These are phyloP conservation scores for Xestoiulus laeticollis DNA, from an alignment of 2,888 invertebrate genomes.

Conservation along the genomic window DNA sequence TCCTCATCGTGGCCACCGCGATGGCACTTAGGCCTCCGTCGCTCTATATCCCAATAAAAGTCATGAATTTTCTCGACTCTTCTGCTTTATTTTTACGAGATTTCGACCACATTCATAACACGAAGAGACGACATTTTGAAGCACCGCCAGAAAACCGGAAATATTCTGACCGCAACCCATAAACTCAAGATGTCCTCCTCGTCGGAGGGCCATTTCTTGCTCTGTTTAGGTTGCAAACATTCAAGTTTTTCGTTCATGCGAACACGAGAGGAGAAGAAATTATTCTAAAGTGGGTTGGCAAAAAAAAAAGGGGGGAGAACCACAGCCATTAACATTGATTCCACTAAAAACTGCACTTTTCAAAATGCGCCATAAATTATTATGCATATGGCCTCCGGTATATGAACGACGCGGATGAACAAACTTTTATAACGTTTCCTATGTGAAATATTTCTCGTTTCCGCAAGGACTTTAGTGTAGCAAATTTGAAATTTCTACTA, in stretches of 20 bases:
- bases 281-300: not conserved
- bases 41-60: not conserved
- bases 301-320: not conserved
- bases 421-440: not conserved
- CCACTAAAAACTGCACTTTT: not conserved
- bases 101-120: constrained; percentile 21
- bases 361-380: not conserved
- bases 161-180: constrained; percentile 22
- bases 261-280: not conserved
- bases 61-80: not conserved
- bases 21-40: too few species aligned
- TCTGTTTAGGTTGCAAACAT: not conserved
- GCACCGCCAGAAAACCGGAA: constrained; percentile 16
- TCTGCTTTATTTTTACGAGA: constrained; percentile 10
- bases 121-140: not conserved
- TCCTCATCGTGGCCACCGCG: not conserved
- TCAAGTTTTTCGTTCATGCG: not conserved
- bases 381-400: constrained; percentile 23
- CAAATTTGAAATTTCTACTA: not conserved
- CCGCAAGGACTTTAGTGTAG: not conserved
- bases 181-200: constrained; percentile 17
- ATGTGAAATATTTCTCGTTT: not conserved
- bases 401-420: not conserved
- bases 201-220: not conserved
- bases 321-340: constrained; percentile 22